Evolutionary conservation across 1,140 invertebrate genomes (phyloP).

Genomic region (Pseudachorutes palmiensis): DNA sequence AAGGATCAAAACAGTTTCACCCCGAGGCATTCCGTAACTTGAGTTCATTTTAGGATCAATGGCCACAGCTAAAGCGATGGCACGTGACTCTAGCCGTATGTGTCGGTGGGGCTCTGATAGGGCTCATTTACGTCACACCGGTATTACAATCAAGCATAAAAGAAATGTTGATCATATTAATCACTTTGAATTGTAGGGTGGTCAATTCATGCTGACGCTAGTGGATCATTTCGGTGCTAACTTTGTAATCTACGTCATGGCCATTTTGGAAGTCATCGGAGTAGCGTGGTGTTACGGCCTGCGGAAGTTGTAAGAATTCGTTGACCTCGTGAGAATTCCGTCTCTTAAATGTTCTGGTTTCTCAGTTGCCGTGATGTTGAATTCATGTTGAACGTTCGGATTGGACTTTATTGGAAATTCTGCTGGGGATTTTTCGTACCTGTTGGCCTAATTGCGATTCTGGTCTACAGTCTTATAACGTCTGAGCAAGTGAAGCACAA

Average conservation of each 20-base stretch:
- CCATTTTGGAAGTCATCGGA: slow-evolving; percentile 42
- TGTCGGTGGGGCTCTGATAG: slow-evolving; percentile 54
- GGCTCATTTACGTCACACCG: slow-evolving; percentile 66
- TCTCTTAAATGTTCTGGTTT: slow-evolving; percentile 12
- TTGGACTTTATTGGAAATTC: slow-evolving; percentile 63
- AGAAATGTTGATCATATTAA: not conserved
- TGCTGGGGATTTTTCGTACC: slow-evolving; percentile 53
- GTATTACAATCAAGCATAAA: no score
- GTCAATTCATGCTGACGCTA: slow-evolving; percentile 72
- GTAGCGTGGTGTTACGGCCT: slow-evolving; percentile 48
- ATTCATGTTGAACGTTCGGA: slow-evolving; percentile 63
- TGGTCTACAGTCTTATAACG: slow-evolving; percentile 37
- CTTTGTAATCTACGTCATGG: slow-evolving; percentile 64
- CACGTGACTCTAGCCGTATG: slow-evolving; percentile 54
- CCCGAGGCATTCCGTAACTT: not conserved
- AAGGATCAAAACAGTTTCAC: not conserved
- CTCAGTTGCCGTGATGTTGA: slow-evolving; percentile 55
- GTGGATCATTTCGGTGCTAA: slow-evolving; percentile 49
- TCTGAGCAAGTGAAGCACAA: slow-evolving; percentile 49
- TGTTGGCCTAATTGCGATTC: slow-evolving; percentile 17
- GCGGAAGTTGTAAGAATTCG: slow-evolving; percentile 54
- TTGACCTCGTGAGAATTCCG: not conserved
- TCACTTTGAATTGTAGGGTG: slow-evolving; percentile 59
- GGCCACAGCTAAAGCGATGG: slow-evolving; percentile 54
- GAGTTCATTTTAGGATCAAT: slow-evolving; percentile 49